A percentile compares a stretch with the other conserved stretches of the same genome.
Evolutionary conservation across 2,888 invertebrate species (phyloP).

Genomic region (Physocephala rufipes): DNA sequence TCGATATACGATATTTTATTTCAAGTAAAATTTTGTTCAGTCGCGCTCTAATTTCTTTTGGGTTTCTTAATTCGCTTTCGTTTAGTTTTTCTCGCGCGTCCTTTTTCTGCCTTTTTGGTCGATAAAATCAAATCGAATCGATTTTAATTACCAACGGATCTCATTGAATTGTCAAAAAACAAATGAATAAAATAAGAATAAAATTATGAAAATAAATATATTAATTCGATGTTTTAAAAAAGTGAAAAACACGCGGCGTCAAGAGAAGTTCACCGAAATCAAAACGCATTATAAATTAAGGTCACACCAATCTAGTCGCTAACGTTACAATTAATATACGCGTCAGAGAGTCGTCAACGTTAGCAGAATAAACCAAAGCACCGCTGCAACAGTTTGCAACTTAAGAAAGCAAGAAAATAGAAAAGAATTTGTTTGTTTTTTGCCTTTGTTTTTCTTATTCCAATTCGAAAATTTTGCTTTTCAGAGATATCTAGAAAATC

Average conservation of each 20-base stretch:
- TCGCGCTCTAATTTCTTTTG: not conserved
- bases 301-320: constrained; percentile 33
- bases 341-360: constrained; percentile 19
- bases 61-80: not conserved
- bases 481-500: not conserved
- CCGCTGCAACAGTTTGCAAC: constrained; percentile 5
- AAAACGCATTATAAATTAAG: constrained; percentile 32
- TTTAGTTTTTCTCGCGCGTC: too few species aligned
- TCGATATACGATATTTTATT: not conserved
- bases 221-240: too few species aligned
- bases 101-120: not conserved
- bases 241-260: not conserved
- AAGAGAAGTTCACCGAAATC: not conserved
- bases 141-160: not conserved
- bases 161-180: not conserved
- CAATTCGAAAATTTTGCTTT: constrained; percentile 6
- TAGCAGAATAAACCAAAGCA: constrained; percentile 21
- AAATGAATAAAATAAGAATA: too few species aligned
- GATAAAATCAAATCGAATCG: not conserved
- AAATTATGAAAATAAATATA: too few species aligned
- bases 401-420: constrained; percentile 29
- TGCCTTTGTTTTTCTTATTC: constrained; percentile 30
- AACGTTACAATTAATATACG: constrained; percentile 16
- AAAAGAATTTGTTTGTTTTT: too few species aligned
- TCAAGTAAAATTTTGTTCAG: not conserved